These are phyloP conservation scores for Cryptoblepharus egeriae DNA, from an alignment of 2,797 vertebrate species.

Conservation along the genomic window DNA sequence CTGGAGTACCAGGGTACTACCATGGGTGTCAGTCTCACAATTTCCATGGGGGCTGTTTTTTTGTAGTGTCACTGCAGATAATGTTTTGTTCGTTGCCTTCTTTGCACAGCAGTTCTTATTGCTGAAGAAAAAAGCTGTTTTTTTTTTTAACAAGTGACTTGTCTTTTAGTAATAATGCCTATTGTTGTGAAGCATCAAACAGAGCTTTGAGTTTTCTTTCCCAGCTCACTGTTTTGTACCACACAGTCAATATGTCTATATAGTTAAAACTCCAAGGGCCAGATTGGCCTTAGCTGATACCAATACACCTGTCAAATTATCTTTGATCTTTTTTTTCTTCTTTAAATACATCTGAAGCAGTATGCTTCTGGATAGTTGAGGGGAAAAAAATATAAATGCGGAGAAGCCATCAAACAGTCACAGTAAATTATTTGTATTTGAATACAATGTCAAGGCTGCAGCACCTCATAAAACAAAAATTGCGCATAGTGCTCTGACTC, in stretches of 20 bases:
- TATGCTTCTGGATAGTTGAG: too few relatives aligned
- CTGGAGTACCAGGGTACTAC: not conserved
- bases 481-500: constrained; percentile 3
- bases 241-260: not conserved
- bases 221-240: not conserved
- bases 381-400: not conserved
- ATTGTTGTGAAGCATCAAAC: not conserved
- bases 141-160: not conserved
- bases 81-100: not conserved
- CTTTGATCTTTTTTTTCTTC: not conserved
- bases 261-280: not conserved
- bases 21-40: not conserved
- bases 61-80: not conserved
- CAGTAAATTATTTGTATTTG: constrained; percentile 1
- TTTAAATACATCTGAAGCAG: not conserved
- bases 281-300: not conserved
- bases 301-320: not conserved
- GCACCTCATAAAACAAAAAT: not conserved
- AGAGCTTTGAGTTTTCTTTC: not conserved
- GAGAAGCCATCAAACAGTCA: not conserved
- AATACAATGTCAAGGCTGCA: not conserved
- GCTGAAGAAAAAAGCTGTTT: too few relatives aligned
- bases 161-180: not conserved
- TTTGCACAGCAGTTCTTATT: not conserved
- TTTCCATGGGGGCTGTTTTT: not conserved